Conservation (phyloP, 2,888 invertebrate genomes). For the Drosophila histrio region DNA sequence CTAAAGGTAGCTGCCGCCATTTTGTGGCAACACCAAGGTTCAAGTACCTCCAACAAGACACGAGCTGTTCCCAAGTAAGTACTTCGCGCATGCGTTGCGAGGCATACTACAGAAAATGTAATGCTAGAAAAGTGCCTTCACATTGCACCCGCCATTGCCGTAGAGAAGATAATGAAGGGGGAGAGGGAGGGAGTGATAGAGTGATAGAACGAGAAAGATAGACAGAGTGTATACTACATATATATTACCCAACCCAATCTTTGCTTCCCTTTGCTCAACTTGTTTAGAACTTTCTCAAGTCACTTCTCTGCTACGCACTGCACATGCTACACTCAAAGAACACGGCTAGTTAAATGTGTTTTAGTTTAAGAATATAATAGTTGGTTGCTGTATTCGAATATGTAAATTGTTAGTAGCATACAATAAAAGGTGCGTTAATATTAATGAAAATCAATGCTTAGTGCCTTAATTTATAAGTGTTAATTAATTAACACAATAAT, state of each 20-base stretch:
- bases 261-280: constrained; percentile 45
- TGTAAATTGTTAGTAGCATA: too few relatives aligned
- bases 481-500: too few relatives aligned
- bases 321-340: constrained; percentile 19
- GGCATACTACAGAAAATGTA: constrained; percentile 34
- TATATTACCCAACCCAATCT: constrained; percentile 50
- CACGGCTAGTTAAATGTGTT: background rate
- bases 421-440: too few relatives aligned
- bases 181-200: background rate
- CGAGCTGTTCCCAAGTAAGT: constrained; percentile 27
- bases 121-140: constrained; percentile 53
- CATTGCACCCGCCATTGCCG: constrained; percentile 49
- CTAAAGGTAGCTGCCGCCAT: constrained; percentile 51
- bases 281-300: constrained; percentile 53
- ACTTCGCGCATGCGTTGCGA: constrained; percentile 64
- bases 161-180: background rate
- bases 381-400: too few relatives aligned
- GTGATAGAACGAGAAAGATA: background rate
- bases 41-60: constrained; percentile 68
- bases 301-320: constrained; percentile 62
- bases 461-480: too few relatives aligned
- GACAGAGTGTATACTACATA: constrained; percentile 7
- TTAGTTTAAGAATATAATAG: background rate
- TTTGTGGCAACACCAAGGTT: constrained; percentile 64
- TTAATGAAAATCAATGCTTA: too few relatives aligned